Evolutionary conservation across 1,140 invertebrate species (phyloP).

Genomic region (Drosophila ananassae): DNA sequence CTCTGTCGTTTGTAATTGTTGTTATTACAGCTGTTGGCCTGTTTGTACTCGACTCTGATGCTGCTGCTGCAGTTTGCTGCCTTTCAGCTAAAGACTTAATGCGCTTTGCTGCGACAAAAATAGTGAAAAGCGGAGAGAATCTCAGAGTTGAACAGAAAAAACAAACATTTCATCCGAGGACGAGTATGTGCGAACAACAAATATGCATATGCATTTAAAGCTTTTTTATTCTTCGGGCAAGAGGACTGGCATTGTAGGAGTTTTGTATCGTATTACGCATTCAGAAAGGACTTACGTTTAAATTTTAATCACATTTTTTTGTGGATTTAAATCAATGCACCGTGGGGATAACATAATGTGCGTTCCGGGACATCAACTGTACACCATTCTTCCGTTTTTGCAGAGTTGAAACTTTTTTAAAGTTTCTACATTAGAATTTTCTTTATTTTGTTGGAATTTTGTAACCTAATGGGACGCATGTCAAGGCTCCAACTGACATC

Average conservation of each 20-base stretch:
- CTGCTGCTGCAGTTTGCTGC: constrained; percentile 36
- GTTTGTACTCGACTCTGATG: constrained; percentile 23
- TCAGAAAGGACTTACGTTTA: not conserved
- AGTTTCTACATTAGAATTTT: constrained; percentile 23
- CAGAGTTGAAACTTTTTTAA: constrained; percentile 22
- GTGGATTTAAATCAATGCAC: not conserved
- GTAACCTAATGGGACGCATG: constrained; percentile 38
- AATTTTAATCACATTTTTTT: not conserved
- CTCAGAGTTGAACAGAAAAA: not conserved
- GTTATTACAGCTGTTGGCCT: constrained; percentile 45
- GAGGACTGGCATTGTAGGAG: not conserved
- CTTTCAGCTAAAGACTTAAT: constrained; percentile 77
- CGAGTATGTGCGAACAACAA: not conserved
- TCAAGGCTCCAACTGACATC: constrained; percentile 46
- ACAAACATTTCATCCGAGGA: not conserved
- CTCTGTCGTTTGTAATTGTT: constrained; percentile 60
- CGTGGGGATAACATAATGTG: not conserved
- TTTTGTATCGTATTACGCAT: not conserved
- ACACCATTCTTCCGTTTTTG: constrained; percentile 3
- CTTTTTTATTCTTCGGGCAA: not conserved
- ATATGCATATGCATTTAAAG: not conserved
- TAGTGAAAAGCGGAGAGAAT: constrained; percentile 1
- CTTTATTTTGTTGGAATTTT: constrained; percentile 52
- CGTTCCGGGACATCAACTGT: constrained; percentile 14
- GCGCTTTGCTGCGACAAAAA: constrained; percentile 56